Conservation (phyloP, 1,140 invertebrate genomes). For the Drosophila fuyamai region DNA sequence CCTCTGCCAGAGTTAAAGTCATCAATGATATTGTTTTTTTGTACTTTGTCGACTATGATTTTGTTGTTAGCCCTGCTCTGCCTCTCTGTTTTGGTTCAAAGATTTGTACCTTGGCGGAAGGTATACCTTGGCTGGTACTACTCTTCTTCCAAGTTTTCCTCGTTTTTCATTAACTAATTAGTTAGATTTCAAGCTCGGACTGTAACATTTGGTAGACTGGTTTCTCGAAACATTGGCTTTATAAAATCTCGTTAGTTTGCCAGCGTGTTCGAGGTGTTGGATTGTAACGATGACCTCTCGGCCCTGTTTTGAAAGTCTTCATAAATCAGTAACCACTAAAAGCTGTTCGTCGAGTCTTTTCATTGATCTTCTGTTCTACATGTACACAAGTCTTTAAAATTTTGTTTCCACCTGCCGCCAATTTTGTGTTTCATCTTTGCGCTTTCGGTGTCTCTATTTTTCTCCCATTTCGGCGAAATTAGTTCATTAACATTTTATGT, state of each 20-base stretch:
- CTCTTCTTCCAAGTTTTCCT: slow-evolving; percentile 15
- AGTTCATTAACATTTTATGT: slow-evolving; percentile 73
- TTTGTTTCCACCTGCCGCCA: slow-evolving; percentile 46
- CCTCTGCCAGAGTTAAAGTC: slow-evolving; percentile 29
- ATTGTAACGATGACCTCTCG: slow-evolving; percentile 45
- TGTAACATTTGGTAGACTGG: slow-evolving; percentile 30
- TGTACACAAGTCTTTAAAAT: slow-evolving; percentile 9
- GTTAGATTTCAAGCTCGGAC: slow-evolving; percentile 29
- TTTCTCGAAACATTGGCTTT: slow-evolving; percentile 17
- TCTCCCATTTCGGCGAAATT: slow-evolving; percentile 50
- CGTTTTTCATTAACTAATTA: slow-evolving; percentile 56
- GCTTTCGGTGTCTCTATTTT: slow-evolving; percentile 48
- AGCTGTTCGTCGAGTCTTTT: slow-evolving; percentile 16
- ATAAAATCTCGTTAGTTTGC: slow-evolving; percentile 14
- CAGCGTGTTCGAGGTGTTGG: slow-evolving; percentile 8
- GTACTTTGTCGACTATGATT: slow-evolving; percentile 50
- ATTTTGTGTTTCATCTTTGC: slow-evolving; percentile 57
- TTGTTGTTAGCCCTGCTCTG: slow-evolving; percentile 13
- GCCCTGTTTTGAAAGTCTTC: slow-evolving; percentile 39
- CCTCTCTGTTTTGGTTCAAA: slow-evolving; percentile 11
- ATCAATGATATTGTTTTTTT: slow-evolving; percentile 69
- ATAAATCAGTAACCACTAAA: slow-evolving; percentile 36
- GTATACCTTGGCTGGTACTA: slow-evolving; percentile 1
- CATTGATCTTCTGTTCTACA: slow-evolving; percentile 50
- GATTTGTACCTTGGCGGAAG: slow-evolving; percentile 4